Base-by-base conservation (phyloP, 1,140 invertebrate genomes). In the Bombus confusus region DNA sequence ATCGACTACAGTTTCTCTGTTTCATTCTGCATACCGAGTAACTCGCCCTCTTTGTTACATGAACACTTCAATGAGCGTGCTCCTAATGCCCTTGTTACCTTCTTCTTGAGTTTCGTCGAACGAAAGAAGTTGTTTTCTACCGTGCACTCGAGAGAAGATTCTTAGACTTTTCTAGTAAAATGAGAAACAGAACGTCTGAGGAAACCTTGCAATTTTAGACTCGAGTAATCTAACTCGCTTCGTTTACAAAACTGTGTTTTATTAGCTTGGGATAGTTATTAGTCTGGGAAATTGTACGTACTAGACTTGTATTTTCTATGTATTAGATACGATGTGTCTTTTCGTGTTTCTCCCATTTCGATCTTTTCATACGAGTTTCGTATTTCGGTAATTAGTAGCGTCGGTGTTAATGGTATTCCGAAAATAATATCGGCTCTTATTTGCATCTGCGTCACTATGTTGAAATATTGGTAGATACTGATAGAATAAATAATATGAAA, bases 11-110 rank as follows among this genome's bases (percentile, higher is more conserved):
- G 62, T 73, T 25, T 57, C 43, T 31, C 52, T 31, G 37, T 78
- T 69, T 52, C 43, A 57, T 43, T 85, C 41, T 18, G 68, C 68
- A 41, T 47, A 59, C 15, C 31, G 39, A 52, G 31, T 34, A 77
- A 43, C 57, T 59, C 76, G 52, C 39, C 64, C 57, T 80, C 68
- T 73, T 80, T 47, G 68, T 85, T 62, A 25, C 37, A 22, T 18
- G 52, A 25, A 73, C 62, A 41, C 10, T 79, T 43, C 52, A 25
- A 43, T 22, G 8, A 47, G 13, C 13, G 25, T 62, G 57, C 31
- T 62, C 28, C 28, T 41, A 77, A 77, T 22, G n/a, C 37, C 4
- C 37, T 62, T 57, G 22, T 59, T 41, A 77, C 15, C 37, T 22
- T 41, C n/a, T 25, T 41, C 15, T 52, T 52, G 47, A 52, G 18